Evolutionary conservation across 2,888 invertebrate species (phyloP).

Genomic region (Eupelmus urozonus): DNA sequence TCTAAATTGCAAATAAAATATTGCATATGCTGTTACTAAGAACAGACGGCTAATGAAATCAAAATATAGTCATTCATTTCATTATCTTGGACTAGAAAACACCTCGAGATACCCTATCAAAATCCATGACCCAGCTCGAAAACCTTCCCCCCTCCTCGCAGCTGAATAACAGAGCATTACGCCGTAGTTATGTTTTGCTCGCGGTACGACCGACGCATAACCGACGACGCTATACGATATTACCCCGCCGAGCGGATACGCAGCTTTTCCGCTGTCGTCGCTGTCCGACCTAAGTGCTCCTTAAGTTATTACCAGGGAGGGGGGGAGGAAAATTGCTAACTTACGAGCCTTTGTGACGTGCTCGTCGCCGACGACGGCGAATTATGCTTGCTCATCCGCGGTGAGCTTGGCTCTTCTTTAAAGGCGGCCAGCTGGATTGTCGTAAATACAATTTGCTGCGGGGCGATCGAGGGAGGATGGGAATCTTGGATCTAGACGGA

Average conservation of each 20-base stretch:
- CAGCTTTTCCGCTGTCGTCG: slow-evolving; percentile 27
- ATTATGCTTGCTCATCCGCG: slow-evolving; percentile 15
- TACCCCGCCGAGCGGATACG: slow-evolving; percentile 10
- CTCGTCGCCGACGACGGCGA: neutral
- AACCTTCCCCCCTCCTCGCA: no score
- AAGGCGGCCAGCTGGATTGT: neutral
- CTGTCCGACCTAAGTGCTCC: slow-evolving; percentile 29
- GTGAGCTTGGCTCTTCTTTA: no score
- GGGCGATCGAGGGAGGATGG: neutral
- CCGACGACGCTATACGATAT: slow-evolving; percentile 46
- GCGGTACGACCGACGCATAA: slow-evolving; percentile 23
- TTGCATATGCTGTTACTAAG: no score
- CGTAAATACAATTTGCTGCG: slow-evolving; percentile 7
- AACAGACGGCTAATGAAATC: no score
- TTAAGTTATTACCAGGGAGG: slow-evolving; percentile 55
- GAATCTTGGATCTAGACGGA: no score
- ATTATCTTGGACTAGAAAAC: no score
- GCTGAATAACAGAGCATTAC: slow-evolving; percentile 45
- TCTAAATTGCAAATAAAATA: no score
- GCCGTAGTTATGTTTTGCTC: slow-evolving; percentile 33
- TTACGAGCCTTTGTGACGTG: slow-evolving; percentile 32
- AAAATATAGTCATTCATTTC: no score
- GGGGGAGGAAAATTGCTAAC: slow-evolving; percentile 50
- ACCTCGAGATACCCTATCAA: no score
- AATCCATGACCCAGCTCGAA: no score